Evolutionary conservation across 2,888 invertebrate species (phyloP).

Genomic region (Criorhina ranunculi): DNA sequence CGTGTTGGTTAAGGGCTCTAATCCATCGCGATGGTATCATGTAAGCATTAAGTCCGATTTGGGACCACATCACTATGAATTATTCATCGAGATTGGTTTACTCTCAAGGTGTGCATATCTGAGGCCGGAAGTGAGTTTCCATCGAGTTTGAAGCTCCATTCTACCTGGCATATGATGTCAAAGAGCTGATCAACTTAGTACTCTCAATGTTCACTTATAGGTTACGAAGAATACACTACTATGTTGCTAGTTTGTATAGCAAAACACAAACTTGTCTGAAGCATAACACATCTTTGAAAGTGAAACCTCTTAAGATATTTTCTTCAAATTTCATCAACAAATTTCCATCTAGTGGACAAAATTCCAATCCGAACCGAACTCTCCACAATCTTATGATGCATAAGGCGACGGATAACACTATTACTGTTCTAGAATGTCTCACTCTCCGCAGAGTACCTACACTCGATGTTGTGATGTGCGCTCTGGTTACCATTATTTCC

Average conservation of each 20-base stretch:
- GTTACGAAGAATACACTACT: neutral
- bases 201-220: too few species aligned
- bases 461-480: constrained; percentile 6
- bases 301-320: constrained; percentile 35
- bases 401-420: too few species aligned
- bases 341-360: neutral
- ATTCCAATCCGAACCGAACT: constrained; percentile 6
- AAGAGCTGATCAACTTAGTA: too few species aligned
- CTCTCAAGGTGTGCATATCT: too few species aligned
- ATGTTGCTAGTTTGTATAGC: neutral
- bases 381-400: constrained; percentile 6
- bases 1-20: too few species aligned
- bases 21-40: too few species aligned
- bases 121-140: too few species aligned
- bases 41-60: too few species aligned
- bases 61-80: too few species aligned
- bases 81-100: too few species aligned
- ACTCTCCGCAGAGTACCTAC: neutral
- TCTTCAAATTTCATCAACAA: neutral
- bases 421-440: constrained; percentile 6
- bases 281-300: constrained; percentile 37
- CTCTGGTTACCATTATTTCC: neutral
- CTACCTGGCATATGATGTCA: too few species aligned
- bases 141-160: too few species aligned
- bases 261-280: neutral